phyloP scores from a whole-genome alignment of 1,140 invertebrate species.

The Leptinotarsa undecemlineata region DNA sequence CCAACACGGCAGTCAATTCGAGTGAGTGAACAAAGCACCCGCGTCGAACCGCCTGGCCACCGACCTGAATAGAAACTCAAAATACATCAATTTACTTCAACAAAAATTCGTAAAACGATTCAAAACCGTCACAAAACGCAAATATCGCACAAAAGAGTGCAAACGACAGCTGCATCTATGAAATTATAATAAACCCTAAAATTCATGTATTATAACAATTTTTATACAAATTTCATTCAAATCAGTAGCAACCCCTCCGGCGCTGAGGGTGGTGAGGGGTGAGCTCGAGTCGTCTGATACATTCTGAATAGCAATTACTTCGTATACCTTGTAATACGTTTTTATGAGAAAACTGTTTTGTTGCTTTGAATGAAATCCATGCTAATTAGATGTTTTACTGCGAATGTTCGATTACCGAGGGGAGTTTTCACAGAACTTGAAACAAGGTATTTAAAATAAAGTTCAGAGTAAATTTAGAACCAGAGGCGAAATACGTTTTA shows the following conservation, averaged over 20 bases:
- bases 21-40: too few species aligned
- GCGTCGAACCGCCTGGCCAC: too few species aligned
- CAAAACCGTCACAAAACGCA: slow-evolving; percentile 14
- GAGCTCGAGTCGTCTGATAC: not conserved
- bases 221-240: slow-evolving; percentile 39
- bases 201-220: slow-evolving; percentile 32
- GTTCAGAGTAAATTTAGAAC: too few species aligned
- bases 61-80: too few species aligned
- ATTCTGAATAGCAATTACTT: not conserved
- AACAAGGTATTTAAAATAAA: too few species aligned
- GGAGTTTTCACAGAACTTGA: not conserved
- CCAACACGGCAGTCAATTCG: too few species aligned
- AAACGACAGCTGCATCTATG: slow-evolving; percentile 25
- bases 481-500: too few species aligned
- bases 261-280: not conserved
- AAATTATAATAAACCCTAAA: slow-evolving; percentile 30
- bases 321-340: not conserved
- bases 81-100: not conserved
- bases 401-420: not conserved
- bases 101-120: not conserved
- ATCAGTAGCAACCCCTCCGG: slow-evolving; percentile 22
- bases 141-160: slow-evolving; percentile 8
- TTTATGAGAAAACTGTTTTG: not conserved
- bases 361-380: not conserved
- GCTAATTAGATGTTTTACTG: not conserved